Percentiles rank a stretch among this genome's conserved stretches.
Conservation (phyloP, 1,140 invertebrate species). For the Drosophila serrata region DNA sequence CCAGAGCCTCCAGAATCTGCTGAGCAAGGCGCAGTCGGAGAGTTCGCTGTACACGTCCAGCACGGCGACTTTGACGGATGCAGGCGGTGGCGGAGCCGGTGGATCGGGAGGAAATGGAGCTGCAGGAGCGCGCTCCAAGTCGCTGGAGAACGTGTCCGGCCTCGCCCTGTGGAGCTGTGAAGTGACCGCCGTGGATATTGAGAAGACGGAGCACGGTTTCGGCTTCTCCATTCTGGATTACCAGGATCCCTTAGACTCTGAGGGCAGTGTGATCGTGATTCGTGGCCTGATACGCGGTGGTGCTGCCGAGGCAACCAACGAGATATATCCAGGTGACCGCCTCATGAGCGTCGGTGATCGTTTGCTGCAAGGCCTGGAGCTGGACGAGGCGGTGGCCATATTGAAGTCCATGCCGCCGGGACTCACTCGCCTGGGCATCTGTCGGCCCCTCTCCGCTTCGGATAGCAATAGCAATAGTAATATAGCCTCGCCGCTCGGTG, state of each 20-base stretch:
- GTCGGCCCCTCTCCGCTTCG: conserved; percentile 90
- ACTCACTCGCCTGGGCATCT: conserved; percentile 93
- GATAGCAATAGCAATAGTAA: conserved; percentile 86
- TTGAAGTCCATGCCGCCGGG: conserved; percentile 94
- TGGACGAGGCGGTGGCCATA: conserved; percentile 96
- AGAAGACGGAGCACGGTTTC: conserved; percentile 95
- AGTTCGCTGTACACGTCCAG: conserved; percentile 92
- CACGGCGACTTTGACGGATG: conserved; percentile 88
- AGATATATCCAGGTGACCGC: conserved; percentile 96
- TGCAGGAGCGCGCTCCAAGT: conserved; percentile 88
- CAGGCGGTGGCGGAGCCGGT: conserved; percentile 69
- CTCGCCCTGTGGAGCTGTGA: conserved; percentile 97
- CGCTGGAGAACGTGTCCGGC: conserved; percentile 95
- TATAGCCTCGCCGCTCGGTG: conserved; percentile 84
- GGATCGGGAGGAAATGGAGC: conserved; percentile 25
- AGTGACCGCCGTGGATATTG: conserved; percentile 93
- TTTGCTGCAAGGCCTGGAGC: conserved; percentile 93
- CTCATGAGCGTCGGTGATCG: conserved; percentile 95
- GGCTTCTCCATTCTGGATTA: conserved; percentile 98
- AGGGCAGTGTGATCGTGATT: conserved; percentile 97
- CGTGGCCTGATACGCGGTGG: conserved; percentile 96
- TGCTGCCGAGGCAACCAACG: conserved; percentile 94
- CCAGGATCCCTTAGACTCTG: conserved; percentile 94
- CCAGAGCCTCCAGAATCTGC: conserved; percentile 88
- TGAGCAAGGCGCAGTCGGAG: conserved; percentile 95